Evolutionary conservation across 2,113 vertebrate genomes (phyloP), one percentile per base, ranked within the genome.

Genomic region (Corythornis madagascariensis): DNA sequence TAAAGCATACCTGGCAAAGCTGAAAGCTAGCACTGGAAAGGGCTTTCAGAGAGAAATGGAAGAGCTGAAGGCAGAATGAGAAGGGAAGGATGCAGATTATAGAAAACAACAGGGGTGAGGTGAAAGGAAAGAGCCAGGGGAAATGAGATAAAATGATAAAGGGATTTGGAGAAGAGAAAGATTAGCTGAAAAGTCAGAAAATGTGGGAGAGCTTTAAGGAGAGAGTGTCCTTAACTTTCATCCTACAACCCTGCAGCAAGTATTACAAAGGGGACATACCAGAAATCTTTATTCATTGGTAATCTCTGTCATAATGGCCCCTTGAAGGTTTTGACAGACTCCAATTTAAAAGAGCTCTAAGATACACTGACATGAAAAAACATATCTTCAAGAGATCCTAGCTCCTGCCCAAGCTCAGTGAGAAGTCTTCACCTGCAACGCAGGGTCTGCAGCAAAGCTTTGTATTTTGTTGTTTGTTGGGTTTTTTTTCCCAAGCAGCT

Each of bases 171-270:
- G 38, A 73, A 64, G 33, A 86, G 52, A 86, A 81, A 82, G 72
- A 48, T 78, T 86, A 74, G 90, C 59, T 92, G 64, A 89, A 55
- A 92, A 96, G 66, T 89, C 78, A 93, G 66, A 82, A 88, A 84
- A 86, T 40, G 25, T 71, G 45, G 43, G 18, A 92, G 52, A 73
- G 64, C 71, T 92, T 90, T 89, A 75, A 90, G 81, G 67, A 94
- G 63, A 38, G 29, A 59, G 22, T 31, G 71, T 86, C 78, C 89
- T 79, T 83, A 66, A 90, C 87, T 89, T 91, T 94, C 56, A 87
- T 74, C 38, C 52, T 56, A 35, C 31, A 80, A 10, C 74, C 78
- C 86, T 77, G 64, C 42, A 94, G 89, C 81, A 64, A 83, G 18
- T 61, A 71, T 89, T 77, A n/a, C 16, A 29, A 61, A 93, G 28